Base-by-base conservation (phyloP, 2,113 vertebrate species). In the Thunnus maccoyii region DNA sequence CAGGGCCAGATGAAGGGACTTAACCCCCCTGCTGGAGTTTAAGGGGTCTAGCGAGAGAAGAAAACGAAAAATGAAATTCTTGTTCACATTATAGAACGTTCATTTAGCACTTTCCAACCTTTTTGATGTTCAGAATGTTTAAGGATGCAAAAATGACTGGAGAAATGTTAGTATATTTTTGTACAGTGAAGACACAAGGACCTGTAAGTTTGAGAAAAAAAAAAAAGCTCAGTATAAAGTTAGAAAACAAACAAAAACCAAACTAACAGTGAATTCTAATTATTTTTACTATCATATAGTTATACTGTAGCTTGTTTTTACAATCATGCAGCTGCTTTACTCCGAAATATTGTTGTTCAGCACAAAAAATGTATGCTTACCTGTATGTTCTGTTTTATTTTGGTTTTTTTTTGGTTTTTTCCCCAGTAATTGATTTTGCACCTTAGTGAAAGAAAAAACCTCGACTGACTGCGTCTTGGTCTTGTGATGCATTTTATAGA, bases 401-500 rank as follows among this genome's bases (percentile, higher is more conserved):
- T 85, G 10, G 3, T 51, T 81, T 52, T 54, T 27, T 55, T 80
- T 27, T 48, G 10, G 16, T 16, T 22, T 50, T 56, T 55, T 17
- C 46, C 73, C 82, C 78, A 48, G 78, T 92, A 83, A 86, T 91
- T 94, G 64, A 76, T 91, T 94, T 94, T 93, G 94, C 94, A 95
- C 93, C 93, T 95, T 94, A 92, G 90, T 93, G 87, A 82, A 92
- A 91, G 87, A 72, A 92, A 93, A 94, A 95, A 95, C 85, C 96
- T 94, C 76, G 96, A 96, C 89, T 95, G 89, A 94, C 74, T 94
- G 94, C 94, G 96, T 97, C 96, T 96, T 93, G 95, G 96, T 96
- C 95, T 95, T 94, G 95, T 94, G 93, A 93, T 96, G 92, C 89
- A 87, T 97, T 96, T 96, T 96, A 96, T 96, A 95, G 95, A 96